These are phyloP conservation scores for Pangasius sanitwongsei DNA, from an alignment of 2,797 vertebrate genomes.

Conservation along the genomic window DNA sequence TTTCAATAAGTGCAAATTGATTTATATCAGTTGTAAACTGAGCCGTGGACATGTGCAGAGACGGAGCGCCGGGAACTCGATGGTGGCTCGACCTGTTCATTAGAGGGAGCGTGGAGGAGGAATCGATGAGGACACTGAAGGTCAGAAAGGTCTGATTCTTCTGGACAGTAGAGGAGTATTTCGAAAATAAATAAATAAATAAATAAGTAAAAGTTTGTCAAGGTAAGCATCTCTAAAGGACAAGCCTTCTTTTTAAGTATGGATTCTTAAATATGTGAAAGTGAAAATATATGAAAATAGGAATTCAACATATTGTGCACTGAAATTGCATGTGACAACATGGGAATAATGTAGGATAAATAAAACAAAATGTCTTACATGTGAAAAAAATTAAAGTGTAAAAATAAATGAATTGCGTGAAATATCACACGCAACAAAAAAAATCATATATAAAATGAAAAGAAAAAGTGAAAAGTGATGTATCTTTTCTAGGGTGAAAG, in stretches of 20 bases:
- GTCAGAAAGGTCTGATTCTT: conserved; percentile 76
- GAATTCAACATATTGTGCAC: not conserved
- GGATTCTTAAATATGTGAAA: not conserved
- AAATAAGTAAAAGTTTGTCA: not conserved
- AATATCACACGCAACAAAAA: not conserved
- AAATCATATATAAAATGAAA: not conserved
- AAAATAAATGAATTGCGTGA: not conserved
- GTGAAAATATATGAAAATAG: not conserved
- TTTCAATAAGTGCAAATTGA: conserved; percentile 84
- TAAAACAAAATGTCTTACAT: not conserved
- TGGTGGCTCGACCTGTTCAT: conserved; percentile 83
- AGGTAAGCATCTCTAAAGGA: not conserved
- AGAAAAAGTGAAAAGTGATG: no score
- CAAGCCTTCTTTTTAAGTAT: not conserved
- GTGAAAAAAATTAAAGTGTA: not conserved
- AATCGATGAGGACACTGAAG: conserved; percentile 80
- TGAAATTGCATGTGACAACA: not conserved
- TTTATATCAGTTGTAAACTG: conserved; percentile 79
- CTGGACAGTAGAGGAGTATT: conserved; percentile 55
- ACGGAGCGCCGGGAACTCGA: conserved; percentile 75
- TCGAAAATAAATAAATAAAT: not conserved
- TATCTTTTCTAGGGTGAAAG: no score
- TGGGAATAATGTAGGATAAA: not conserved
- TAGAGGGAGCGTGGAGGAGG: conserved; percentile 75
- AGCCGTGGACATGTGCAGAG: conserved; percentile 75